Evolutionary conservation across 2,797 vertebrate species (phyloP).

Genomic region (Sebastes matsubarae): DNA sequence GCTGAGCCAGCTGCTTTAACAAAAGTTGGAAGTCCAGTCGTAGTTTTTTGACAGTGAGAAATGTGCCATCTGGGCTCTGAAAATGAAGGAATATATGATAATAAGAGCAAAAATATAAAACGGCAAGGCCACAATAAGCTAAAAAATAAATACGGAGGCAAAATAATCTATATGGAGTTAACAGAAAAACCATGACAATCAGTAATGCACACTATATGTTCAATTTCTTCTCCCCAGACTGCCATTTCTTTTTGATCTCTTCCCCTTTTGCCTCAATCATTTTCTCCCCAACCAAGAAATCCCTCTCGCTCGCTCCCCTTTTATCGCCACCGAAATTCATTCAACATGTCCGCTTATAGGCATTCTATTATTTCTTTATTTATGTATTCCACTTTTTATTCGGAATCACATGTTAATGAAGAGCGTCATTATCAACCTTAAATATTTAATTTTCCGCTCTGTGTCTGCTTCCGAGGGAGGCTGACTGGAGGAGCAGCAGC

Average conservation of each 20-base stretch:
- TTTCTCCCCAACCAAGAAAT: constrained; percentile 65
- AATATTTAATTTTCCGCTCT: constrained; percentile 86
- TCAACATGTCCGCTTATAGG: constrained; percentile 75
- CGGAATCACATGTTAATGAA: constrained; percentile 85
- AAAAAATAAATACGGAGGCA: constrained; percentile 31
- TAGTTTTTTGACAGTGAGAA: constrained; percentile 45
- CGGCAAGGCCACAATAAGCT: constrained; percentile 8
- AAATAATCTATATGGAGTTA: constrained; percentile 48
- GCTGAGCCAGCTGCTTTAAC: constrained; percentile 69
- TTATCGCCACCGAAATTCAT: constrained; percentile 72
- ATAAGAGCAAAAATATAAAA: background rate
- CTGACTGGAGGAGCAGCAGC: constrained; percentile 64
- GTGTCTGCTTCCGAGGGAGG: constrained; percentile 80
- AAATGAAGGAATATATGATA: constrained; percentile 13
- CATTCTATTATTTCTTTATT: constrained; percentile 84
- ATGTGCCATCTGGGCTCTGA: constrained; percentile 50
- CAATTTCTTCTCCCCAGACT: constrained; percentile 37
- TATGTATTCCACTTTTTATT: constrained; percentile 85
- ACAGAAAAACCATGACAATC: constrained; percentile 61
- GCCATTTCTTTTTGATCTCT: constrained; percentile 70
- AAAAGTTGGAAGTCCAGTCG: constrained; percentile 48
- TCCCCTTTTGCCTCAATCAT: constrained; percentile 70
- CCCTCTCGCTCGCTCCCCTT: constrained; percentile 53
- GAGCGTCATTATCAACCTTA: constrained; percentile 83
- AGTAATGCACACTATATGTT: constrained; percentile 60